Evolutionary conservation across 2,797 vertebrate species (phyloP).

Genomic region (Ambastaia sidthimunki): DNA sequence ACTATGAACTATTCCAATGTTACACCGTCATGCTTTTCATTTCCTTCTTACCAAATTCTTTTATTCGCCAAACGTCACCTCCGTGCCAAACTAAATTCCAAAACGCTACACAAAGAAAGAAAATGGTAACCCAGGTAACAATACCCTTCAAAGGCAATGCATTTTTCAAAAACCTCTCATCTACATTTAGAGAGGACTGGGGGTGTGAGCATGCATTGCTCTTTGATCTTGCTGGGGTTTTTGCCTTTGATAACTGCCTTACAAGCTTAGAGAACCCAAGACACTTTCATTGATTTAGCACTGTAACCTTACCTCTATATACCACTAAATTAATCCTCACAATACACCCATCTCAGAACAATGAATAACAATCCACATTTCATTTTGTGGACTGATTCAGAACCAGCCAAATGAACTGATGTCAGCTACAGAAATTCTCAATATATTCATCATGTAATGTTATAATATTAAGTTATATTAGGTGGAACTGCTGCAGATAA

Average conservation of each 20-base stretch:
- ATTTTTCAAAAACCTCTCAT: constrained; percentile 70
- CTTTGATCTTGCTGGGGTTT: constrained; percentile 76
- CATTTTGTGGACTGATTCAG: neutral
- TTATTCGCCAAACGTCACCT: constrained; percentile 28
- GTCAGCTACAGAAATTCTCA: neutral
- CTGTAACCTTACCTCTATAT: constrained; percentile 36
- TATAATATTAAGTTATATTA: neutral
- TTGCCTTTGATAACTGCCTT: constrained; percentile 71
- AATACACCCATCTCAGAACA: neutral
- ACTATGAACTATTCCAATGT: neutral
- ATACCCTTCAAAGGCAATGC: constrained; percentile 73
- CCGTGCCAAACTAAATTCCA: constrained; percentile 64
- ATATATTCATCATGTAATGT: neutral
- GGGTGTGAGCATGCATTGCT: constrained; percentile 53
- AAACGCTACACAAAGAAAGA: constrained; percentile 68
- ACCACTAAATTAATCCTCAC: constrained; percentile 18
- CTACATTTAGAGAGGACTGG: constrained; percentile 66
- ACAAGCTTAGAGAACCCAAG: constrained; percentile 64
- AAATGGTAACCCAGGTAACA: constrained; percentile 67
- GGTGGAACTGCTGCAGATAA: neutral
- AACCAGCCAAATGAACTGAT: neutral
- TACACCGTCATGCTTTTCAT: constrained; percentile 21
- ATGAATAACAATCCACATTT: neutral
- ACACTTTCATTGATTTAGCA: constrained; percentile 65
- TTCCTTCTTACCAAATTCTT: neutral